Evolutionary conservation across 2,797 vertebrate species (phyloP).

Genomic region (Sebastes matsubarae): DNA sequence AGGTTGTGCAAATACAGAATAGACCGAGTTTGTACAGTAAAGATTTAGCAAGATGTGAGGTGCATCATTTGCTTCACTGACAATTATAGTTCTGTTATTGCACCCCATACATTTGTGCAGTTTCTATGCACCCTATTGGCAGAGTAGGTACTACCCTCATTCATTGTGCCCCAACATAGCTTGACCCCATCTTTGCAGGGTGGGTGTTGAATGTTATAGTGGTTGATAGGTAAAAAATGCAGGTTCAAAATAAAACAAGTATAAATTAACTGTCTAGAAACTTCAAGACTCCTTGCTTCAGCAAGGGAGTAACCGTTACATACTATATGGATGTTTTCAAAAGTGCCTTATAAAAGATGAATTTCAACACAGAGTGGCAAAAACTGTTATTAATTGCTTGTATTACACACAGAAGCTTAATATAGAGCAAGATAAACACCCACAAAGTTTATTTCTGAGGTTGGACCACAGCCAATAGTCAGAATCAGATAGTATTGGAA

Average conservation of each 20-base stretch:
- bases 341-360: constrained; percentile 44
- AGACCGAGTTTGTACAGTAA: neutral
- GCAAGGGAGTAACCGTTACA: neutral
- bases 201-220: neutral
- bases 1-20: neutral
- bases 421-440: neutral
- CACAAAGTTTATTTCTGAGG: neutral
- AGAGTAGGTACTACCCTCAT: neutral
- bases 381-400: neutral
- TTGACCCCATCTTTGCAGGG: neutral
- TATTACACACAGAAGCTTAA: neutral
- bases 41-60: neutral
- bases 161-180: neutral
- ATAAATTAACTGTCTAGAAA: constrained; percentile 2
- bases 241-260: constrained; percentile 5
- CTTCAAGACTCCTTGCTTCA: neutral
- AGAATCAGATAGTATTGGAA: neutral
- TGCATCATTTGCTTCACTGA: neutral
- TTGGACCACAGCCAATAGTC: neutral
- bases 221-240: neutral
- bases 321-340: constrained; percentile 7
- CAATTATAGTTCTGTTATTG: neutral
- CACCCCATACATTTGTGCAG: neutral
- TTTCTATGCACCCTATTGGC: neutral
- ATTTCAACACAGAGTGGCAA: neutral